Percentiles rank a stretch among this genome's conserved stretches.
These are phyloP conservation scores for Aspidapion aeneum DNA, from an alignment of 2,888 invertebrate genomes.

Conservation along the genomic window DNA sequence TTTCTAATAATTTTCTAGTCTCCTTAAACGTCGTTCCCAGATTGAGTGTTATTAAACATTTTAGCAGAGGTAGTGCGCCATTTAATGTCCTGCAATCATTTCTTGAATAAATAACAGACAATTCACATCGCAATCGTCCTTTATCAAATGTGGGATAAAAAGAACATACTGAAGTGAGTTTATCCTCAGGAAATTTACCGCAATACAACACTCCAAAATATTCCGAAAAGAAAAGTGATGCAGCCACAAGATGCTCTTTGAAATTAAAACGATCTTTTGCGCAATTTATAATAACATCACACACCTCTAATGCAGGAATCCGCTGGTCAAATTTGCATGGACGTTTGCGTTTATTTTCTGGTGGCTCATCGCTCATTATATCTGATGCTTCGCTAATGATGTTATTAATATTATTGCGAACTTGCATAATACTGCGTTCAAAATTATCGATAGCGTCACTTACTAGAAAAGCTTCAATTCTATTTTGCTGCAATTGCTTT, in stretches of 20 bases:
- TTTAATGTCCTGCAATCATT: slow-evolving; percentile 25
- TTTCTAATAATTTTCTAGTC: slow-evolving; percentile 29
- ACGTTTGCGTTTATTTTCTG: slow-evolving; percentile 1
- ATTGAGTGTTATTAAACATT: slow-evolving; percentile 16
- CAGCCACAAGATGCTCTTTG: slow-evolving; percentile 30
- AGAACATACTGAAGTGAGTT: slow-evolving; percentile 11
- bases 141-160: slow-evolving; percentile 28
- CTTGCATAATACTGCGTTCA: slow-evolving; percentile 26
- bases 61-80: slow-evolving; percentile 25
- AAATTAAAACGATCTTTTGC: slow-evolving; percentile 30
- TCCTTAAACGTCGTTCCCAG: slow-evolving; percentile 27
- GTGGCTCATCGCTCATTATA: slow-evolving; percentile 1
- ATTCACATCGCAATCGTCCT: slow-evolving; percentile 28
- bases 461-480: slow-evolving; percentile 9
- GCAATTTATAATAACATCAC: slow-evolving; percentile 30
- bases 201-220: slow-evolving; percentile 24
- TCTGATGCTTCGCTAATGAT: slow-evolving; percentile 10
- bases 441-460: slow-evolving; percentile 8
- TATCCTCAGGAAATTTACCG: slow-evolving; percentile 23
- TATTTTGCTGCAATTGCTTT: slow-evolving; percentile 23
- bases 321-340: slow-evolving; percentile 6
- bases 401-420: slow-evolving; percentile 10
- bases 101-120: slow-evolving; percentile 28
- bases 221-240: slow-evolving; percentile 28
- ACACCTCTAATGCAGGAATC: slow-evolving; percentile 19